These are phyloP conservation scores for Phaenicophaeus curvirostris DNA, from an alignment of 2,797 vertebrate genomes.

Conservation along the genomic window DNA sequence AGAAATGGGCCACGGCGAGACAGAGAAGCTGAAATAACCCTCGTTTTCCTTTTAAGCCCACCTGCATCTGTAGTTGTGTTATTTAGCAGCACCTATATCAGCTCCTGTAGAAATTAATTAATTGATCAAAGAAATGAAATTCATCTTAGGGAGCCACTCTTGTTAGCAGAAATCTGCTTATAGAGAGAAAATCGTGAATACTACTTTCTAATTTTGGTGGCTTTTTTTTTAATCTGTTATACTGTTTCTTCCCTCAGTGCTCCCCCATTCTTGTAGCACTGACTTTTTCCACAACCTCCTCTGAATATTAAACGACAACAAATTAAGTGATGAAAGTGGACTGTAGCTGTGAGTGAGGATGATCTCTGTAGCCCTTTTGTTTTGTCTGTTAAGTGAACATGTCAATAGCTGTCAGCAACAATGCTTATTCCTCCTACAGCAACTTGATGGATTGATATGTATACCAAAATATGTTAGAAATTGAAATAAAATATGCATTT, in stretches of 20 bases:
- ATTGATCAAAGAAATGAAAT: background rate
- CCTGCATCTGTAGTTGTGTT: background rate
- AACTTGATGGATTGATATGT: constrained; percentile 79
- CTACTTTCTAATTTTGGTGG: background rate
- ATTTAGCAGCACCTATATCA: background rate
- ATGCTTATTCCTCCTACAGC: constrained; percentile 63
- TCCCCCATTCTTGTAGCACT: background rate
- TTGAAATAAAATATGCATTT: constrained; percentile 89
- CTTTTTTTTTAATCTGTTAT: background rate
- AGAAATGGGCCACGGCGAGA: background rate
- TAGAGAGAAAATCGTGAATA: constrained; percentile 11
- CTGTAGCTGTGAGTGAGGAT: constrained; percentile 32
- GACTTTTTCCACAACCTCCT: constrained; percentile 53
- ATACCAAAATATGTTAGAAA: constrained; percentile 85
- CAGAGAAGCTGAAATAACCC: background rate
- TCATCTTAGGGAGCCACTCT: background rate
- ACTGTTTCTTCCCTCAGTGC: fast-evolving
- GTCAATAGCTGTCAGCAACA: constrained; percentile 72
- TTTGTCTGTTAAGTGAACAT: constrained; percentile 57
- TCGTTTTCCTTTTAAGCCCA: background rate
- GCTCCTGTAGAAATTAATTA: background rate
- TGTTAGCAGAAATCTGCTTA: background rate
- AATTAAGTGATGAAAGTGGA: constrained; percentile 60
- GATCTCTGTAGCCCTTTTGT: constrained; percentile 56
- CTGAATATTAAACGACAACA: constrained; percentile 43